Base-by-base conservation (phyloP, 2,113 vertebrate species). In the Eleginops maclovinus region DNA sequence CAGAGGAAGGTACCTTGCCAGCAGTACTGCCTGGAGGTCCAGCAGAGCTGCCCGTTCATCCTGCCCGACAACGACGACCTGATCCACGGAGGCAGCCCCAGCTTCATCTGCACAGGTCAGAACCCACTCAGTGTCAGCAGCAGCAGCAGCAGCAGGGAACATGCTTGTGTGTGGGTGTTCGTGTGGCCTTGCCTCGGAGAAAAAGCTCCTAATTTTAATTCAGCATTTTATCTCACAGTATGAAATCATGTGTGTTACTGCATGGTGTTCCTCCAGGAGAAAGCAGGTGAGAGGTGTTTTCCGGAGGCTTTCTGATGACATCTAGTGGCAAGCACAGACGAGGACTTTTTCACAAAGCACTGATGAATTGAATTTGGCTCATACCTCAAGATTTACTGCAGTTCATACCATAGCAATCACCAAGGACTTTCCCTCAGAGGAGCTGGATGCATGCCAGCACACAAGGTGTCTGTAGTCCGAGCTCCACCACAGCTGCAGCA, bases 41-140 rank as follows among this genome's bases (percentile, higher is more conserved):
- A 99, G 95, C 98, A 97, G 83, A 96, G 96, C 93, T 99, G 98
- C 92, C 98, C 98, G 13, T 99, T 98, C 94, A 98, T 99, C 92
- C 92, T 99, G 94, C 98, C 98, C 66, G 98, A 99, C 92, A 99
- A 99, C 4, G 97, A 99, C 47, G 98, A 99, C 93, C 96, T 99
- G 89, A 96, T 99, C 93, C 97, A 99, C 21, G 98, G 98, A 82
- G 98, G 98, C 93, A 96, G 97, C 93, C 98, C 98, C 93, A 99
- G 98, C 93, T 99, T 99, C 96, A 97, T 99, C 95, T 99, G 98
- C 92, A 97, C 98, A 97, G 98, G 98, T 99, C 12, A 28, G 24
- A n/a, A 46, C 47, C 12, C 2, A 19, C 58, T 59, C 36, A 1
- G 50, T 22, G 26, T 1, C 40, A 17, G 49, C 49, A 50, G 31